These are phyloP conservation scores for Aphrophora alni DNA, from an alignment of 2,888 invertebrate species.

Conservation along the genomic window DNA sequence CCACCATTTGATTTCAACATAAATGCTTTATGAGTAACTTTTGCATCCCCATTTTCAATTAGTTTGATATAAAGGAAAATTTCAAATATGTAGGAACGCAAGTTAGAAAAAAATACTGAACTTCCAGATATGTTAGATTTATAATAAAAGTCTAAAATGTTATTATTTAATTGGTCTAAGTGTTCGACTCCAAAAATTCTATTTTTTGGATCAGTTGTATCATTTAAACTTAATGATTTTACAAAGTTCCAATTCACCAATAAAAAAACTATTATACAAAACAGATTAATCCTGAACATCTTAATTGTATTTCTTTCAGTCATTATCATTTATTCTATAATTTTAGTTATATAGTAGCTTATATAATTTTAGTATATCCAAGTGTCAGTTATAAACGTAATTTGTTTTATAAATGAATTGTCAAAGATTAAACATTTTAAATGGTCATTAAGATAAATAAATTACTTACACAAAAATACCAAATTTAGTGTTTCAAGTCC, in stretches of 20 bases:
- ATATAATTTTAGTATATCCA: no score
- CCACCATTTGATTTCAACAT: not conserved
- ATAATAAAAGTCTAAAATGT: not conserved
- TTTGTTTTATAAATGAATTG: no score
- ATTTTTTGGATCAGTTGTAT: not conserved
- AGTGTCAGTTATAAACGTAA: no score
- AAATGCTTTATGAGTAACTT: not conserved
- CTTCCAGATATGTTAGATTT: not conserved
- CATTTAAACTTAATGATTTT: not conserved
- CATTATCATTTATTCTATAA: not conserved
- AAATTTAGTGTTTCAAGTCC: no score
- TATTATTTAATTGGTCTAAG: not conserved
- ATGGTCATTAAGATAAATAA: no score
- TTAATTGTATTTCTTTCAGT: not conserved
- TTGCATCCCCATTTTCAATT: not conserved
- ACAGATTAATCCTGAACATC: not conserved
- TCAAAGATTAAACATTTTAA: no score
- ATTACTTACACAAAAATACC: no score
- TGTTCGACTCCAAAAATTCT: not conserved
- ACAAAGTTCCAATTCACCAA: not conserved
- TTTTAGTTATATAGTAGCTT: no score
- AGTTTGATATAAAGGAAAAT: not conserved
- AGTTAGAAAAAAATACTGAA: not conserved
- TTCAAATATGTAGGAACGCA: not conserved
- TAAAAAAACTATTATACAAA: not conserved